Evolutionary conservation across 2,113 vertebrate genomes (phyloP), one percentile per base, ranked within the genome.

Genomic region (Odobenus rosmarus): DNA sequence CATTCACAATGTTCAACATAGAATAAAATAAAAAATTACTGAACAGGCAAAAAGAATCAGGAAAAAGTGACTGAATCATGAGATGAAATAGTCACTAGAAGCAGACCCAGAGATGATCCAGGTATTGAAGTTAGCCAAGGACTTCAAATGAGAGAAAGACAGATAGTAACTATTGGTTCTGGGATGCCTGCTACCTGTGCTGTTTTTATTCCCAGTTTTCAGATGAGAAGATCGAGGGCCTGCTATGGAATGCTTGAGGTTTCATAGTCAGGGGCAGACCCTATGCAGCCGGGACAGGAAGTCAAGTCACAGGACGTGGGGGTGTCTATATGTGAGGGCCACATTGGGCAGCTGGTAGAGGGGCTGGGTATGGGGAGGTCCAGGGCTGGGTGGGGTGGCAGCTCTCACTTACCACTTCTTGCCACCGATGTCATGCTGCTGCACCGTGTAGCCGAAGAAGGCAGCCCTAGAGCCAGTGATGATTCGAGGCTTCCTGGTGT

Each of bases 381-480:
- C 46, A 1, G 87, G 67, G 59, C 12, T 24, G 42, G 33, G 18
- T 24, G 15, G 26, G 53, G 28, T 0, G 8, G 59, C 26, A 2
- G 36, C 10, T 7, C 7, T 91, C 74, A 86, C 99, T 99, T 98
- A 99, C 99, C 99, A 99, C 98, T 99, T 99, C 97, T 99, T 99
- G 36, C 99, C 99, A 0, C 98, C 98, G 1, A 99, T 99, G 76
- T 99, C 98, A 14, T 99, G 99, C 98, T 99, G 99, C 98, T 99
- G 99, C 86, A 99, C 99, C 0, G 99, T 99, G 99, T 99, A 99
- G 92, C 99, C 99, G 72, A 99, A 99, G 97, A 99, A 99, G 0
- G 99, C 99, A 5, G 99, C 99, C 97, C 98, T 99, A 0, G 99
- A 99, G 71, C 99, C 99, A 5, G 99, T 85, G 84, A 99, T 99